Base-by-base conservation (phyloP, 2,888 invertebrate species). In the Ennomos fuscantarius region DNA sequence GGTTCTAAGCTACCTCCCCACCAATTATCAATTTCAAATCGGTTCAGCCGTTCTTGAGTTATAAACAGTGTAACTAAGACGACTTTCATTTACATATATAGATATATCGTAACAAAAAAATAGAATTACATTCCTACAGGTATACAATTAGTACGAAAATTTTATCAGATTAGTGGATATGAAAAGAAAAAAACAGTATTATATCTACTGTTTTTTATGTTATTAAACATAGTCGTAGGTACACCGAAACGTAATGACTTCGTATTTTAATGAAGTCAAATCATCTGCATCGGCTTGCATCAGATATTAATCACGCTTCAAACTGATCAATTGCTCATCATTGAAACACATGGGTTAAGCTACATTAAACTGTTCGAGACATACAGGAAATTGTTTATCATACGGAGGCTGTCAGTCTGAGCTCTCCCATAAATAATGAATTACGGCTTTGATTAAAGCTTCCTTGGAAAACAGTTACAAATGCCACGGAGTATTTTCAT, bases 331-430 rank as follows among this genome's bases (percentile, higher is more conserved):
- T 13, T 32, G 31, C 15, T 15, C 40, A 35, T 54, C 36, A 54
- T 47, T 54, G 13, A 47, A 54, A 54, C 41, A 40, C 15, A 15
- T 12, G 44, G 13, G 13, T 24, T 24, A 24, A 24, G 24, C 1
- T 11, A 24, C 36, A 35, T 31, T 13, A 6, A 36, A 13, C 24
- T 24, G 37, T 10, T n/a, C 5, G 15, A 40, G 39, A 15, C 40
- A 40, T 24, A 9, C 48, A 39, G 55, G 55, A 49, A 49, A 49
- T 49, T 44, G 43, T 49, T 24, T 39, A 37, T 54, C 54, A 39
- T 35, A 48, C 31, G 32, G 15, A 43, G 41, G 11, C 37, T 45
- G 31, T 11, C 15, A 34, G 33, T 43, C 43, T 43, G 12, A 33
- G 31, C 0, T 9, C 2, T 9, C 13, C 8, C 34, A 45, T 45